A percentile compares a stretch with the other conserved stretches of the same genome.
These are phyloP conservation scores for Kryptopterus vitreolus DNA, from an alignment of 2,797 vertebrate species.

Conservation along the genomic window DNA sequence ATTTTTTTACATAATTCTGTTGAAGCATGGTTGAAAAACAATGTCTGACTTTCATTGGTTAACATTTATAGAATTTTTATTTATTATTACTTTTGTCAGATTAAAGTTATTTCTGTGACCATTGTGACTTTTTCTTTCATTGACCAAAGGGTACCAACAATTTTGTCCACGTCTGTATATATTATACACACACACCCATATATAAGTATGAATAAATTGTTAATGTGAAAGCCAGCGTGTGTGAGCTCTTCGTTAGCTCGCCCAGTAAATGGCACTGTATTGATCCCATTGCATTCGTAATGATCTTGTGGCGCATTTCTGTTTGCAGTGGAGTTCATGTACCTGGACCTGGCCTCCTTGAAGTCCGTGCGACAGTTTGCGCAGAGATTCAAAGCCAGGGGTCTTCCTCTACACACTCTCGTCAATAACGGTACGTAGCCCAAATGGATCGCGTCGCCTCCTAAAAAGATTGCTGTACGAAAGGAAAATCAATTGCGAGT, in stretches of 20 bases:
- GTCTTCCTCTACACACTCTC: conserved; percentile 82
- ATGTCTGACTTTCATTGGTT: no score
- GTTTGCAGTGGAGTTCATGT: conserved; percentile 83
- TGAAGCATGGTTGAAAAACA: no score
- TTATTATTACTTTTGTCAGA: no score
- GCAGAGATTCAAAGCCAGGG: conserved; percentile 72
- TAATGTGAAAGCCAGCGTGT: conserved; percentile 24
- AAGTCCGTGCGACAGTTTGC: conserved; percentile 81
- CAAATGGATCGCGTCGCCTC: not conserved
- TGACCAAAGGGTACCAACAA: no score
- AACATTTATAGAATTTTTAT: no score
- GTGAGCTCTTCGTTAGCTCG: conserved; percentile 16
- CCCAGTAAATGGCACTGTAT: conserved; percentile 41
- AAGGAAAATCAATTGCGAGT: no score
- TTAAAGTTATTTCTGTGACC: no score
- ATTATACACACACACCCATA: no score
- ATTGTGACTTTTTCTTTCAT: no score
- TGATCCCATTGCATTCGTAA: conserved; percentile 32
- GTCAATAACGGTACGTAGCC: conserved; percentile 87
- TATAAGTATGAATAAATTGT: not conserved
- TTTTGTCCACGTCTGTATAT: no score
- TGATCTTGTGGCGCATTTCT: conserved; percentile 36
- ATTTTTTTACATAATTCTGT: no score
- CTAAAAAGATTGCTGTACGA: no score
- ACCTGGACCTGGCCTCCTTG: conserved; percentile 86